A percentile compares a stretch with the other conserved stretches of the same genome.
phyloP scores from a whole-genome alignment of 2,888 invertebrate species.

The Frankliniella intonsa region DNA sequence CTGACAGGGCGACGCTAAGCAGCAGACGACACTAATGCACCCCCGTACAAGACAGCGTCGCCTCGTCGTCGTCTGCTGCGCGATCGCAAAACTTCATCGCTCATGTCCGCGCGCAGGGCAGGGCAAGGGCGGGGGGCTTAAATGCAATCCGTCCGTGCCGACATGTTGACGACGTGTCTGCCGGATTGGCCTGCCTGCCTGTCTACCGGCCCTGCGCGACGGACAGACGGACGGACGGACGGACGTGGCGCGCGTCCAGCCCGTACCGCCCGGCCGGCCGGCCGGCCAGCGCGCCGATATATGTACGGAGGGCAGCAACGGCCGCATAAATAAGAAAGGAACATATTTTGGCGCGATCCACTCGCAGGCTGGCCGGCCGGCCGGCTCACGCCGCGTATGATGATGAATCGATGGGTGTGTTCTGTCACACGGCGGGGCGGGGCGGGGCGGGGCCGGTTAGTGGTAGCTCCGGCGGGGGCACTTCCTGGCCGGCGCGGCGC shows the following conservation, averaged over 20 bases:
- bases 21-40: not conserved
- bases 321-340: slow-evolving; percentile 16
- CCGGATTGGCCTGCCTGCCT: too few relatives aligned
- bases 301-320: not conserved
- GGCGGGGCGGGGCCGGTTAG: not conserved
- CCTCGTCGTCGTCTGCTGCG: not conserved
- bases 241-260: too few relatives aligned
- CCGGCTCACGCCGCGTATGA: not conserved
- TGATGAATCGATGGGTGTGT: slow-evolving; percentile 26
- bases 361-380: not conserved
- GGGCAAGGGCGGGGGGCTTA: too few relatives aligned
- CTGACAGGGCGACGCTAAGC: not conserved
- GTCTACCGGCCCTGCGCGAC: too few relatives aligned
- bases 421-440: not conserved
- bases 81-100: not conserved
- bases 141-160: too few relatives aligned
- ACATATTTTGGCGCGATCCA: slow-evolving; percentile 16
- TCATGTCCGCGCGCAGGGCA: not conserved
- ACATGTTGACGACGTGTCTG: too few relatives aligned
- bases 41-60: not conserved
- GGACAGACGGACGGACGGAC: too few relatives aligned
- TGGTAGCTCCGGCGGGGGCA: not conserved
- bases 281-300: not conserved
- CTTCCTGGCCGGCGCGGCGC: not conserved
- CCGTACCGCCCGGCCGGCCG: not conserved